Conservation (phyloP, 2,888 invertebrate species). For the Laspeyria flexula region DNA sequence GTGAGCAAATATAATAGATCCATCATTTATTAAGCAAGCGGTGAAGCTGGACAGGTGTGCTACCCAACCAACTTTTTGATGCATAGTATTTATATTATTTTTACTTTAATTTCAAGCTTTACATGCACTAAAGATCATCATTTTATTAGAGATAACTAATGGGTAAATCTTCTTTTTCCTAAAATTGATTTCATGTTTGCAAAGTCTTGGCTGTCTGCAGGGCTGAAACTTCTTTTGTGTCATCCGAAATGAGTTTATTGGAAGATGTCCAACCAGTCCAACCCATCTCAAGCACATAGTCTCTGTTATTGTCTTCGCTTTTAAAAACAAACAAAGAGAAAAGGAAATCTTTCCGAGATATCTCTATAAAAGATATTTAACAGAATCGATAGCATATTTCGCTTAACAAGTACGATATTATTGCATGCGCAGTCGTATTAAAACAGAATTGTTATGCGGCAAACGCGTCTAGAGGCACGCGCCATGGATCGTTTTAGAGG, state of each 20-base stretch:
- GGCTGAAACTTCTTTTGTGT: neutral
- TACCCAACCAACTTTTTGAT: neutral
- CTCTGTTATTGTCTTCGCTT: neutral
- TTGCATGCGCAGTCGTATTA: constrained; percentile 48
- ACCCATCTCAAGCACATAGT: neutral
- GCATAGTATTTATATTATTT: neutral
- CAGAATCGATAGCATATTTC: constrained; percentile 12
- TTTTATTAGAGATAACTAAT: no score
- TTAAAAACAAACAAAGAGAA: neutral
- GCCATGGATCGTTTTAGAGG: constrained; percentile 60
- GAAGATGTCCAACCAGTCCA: neutral
- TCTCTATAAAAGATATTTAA: neutral
- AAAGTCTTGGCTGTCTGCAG: neutral
- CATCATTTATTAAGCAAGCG: constrained; percentile 26
- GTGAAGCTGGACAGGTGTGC: constrained; percentile 7
- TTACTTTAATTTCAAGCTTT: no score
- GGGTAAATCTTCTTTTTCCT: neutral
- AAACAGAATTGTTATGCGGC: constrained; percentile 68
- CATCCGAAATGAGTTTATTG: neutral
- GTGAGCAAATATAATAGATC: constrained; percentile 39
- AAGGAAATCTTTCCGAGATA: neutral
- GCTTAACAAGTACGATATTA: constrained; percentile 45
- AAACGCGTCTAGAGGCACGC: constrained; percentile 68
- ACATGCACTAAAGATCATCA: no score
- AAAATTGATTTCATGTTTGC: neutral